Percentiles rank a stretch among this genome's conserved stretches.
Evolutionary conservation across 2,797 vertebrate species (phyloP).

Genomic region (Falco novaeseelandiae): DNA sequence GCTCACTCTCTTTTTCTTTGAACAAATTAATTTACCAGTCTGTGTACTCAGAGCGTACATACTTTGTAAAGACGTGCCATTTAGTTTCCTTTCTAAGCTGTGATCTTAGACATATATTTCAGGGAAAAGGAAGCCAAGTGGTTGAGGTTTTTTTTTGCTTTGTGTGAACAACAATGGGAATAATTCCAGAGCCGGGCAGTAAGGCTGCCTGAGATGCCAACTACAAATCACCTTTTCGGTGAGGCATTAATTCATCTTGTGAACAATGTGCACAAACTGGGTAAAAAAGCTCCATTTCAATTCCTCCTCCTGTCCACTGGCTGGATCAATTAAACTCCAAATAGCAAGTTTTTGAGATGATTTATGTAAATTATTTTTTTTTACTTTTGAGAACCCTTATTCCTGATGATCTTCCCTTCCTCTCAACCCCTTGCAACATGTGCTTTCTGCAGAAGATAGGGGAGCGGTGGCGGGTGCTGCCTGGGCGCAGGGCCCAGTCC

Average conservation of each 20-base stretch:
- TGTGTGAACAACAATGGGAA: constrained; percentile 56
- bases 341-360: background rate
- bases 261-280: constrained; percentile 19
- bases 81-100: constrained; percentile 46
- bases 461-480: background rate
- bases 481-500: fast-evolving
- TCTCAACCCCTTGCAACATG: background rate
- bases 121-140: constrained; percentile 38
- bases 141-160: constrained; percentile 65
- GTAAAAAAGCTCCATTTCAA: background rate
- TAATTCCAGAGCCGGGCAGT: constrained; percentile 54
- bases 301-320: background rate
- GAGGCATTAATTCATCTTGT: constrained; percentile 56
- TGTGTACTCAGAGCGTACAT: background rate
- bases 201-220: constrained; percentile 50
- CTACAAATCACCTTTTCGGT: constrained; percentile 59
- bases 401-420: background rate
- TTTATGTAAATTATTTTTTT: background rate
- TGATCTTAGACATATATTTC: constrained; percentile 46
- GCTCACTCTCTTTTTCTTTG: background rate
- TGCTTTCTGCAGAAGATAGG: background rate
- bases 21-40: constrained; percentile 32
- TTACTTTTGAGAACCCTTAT: background rate
- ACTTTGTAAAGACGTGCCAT: constrained; percentile 42
- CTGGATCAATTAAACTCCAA: background rate